Evolutionary conservation across 2,888 invertebrate genomes (phyloP), one percentile per base, ranked within the genome.

Genomic region (Orchesella flavescens): DNA sequence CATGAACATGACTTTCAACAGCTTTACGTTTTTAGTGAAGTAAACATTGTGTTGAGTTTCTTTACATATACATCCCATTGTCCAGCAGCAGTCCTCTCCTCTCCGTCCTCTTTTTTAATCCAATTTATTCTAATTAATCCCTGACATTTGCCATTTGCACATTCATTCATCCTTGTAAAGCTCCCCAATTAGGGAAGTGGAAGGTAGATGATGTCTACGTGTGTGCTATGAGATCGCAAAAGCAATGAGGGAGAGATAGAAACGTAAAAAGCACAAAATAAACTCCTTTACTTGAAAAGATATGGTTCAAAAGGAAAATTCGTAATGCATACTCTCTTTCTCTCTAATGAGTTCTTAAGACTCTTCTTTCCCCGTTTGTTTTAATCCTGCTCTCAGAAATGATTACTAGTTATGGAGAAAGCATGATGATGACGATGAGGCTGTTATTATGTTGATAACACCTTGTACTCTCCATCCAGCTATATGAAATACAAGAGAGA

Each of bases 101-200:
- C n/a, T 59, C 49, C n/a, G n/a, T 49, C 75, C 59, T 59, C 63
- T 73, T 46, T 79, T 84, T 66, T 85, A 85, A 85, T 85, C 85
- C 80, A 77, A 85, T 84, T 85, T 82, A 85, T 85, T 74, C 84
- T 84, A 85, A 85, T 85, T 85, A 85, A 85, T 84, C 85, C 82
- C 83, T 84, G 81, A 81, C 85, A 85, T 85, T 85, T 84, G 57
- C 46, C 73, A 84, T 78, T 76, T 82, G 78, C 78, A 78, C 78
- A 74, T 59, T 82, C 84, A 82, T 85, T 82, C 74, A 85, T 85
- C 72, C 82, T 78, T 61, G 78, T 69, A 71, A 78, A 71, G 78
- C 69, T 63, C 49, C 71, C 78, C 71, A 78, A 78, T 78, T 73
- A 73, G 66, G 63, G 69, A 63, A 78, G 63, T 78, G 53, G 78